A percentile compares a stretch with the other conserved stretches of the same genome.
Evolutionary conservation across 1,140 invertebrate genomes (phyloP).

Genomic region (Calephelis virginiensis): DNA sequence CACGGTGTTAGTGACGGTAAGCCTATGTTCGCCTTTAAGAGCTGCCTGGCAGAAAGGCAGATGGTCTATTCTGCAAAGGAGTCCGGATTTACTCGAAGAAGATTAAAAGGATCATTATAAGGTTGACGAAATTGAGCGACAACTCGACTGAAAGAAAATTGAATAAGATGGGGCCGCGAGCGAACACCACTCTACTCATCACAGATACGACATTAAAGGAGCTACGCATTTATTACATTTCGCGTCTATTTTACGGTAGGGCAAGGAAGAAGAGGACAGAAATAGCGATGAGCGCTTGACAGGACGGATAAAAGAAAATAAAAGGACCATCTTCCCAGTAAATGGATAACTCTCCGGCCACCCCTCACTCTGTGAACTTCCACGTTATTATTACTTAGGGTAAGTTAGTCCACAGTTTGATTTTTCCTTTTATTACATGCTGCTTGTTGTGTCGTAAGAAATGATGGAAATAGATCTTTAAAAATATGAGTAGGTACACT

Average conservation of each 20-base stretch:
- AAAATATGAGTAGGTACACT: neutral
- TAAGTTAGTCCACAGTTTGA: constrained; percentile 43
- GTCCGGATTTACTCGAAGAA: constrained; percentile 41
- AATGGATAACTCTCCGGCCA: constrained; percentile 70
- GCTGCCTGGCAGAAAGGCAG: too few relatives aligned
- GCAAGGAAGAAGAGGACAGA: constrained; percentile 58
- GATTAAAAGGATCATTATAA: constrained; percentile 50
- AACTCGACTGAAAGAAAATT: constrained; percentile 54
- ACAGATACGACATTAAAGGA: constrained; percentile 69
- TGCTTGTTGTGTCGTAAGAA: constrained; percentile 18
- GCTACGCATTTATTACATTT: constrained; percentile 77
- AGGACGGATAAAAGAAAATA: constrained; percentile 71
- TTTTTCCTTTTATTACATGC: constrained; percentile 34
- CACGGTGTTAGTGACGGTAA: too few relatives aligned
- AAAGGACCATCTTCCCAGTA: constrained; percentile 71
- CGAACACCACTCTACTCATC: constrained; percentile 47
- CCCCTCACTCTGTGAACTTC: constrained; percentile 63
- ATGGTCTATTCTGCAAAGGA: too few relatives aligned
- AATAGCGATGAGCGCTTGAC: constrained; percentile 58
- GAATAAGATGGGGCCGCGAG: constrained; percentile 55
- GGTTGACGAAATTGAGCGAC: constrained; percentile 52
- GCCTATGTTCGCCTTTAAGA: too few relatives aligned
- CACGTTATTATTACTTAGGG: constrained; percentile 44
- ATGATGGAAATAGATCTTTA: neutral
- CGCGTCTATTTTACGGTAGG: constrained; percentile 73